Evolutionary conservation across 1,140 invertebrate genomes (phyloP), one percentile per base, ranked within the genome.

Genomic region (Ips nitidus): DNA sequence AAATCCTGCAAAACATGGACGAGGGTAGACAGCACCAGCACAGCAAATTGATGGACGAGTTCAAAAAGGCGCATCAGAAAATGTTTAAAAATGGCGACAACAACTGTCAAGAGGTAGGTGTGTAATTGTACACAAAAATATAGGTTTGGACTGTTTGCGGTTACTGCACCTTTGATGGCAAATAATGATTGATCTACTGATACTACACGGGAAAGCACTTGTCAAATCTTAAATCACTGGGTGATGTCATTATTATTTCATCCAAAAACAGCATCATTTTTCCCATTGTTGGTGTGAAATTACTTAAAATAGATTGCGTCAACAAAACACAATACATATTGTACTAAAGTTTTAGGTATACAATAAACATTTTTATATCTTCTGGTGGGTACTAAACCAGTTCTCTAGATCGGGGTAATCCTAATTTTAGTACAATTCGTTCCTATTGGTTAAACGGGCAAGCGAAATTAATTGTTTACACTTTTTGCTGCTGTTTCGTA

Each of bases 41-140:
- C 72, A 85, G 86, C 68, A 87, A 91, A 75, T 80, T 94, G 56
- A 94, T 94, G 90, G 89, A 93, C 81, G 93, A 94, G 82, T 94
- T 94, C 78, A 93, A 91, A 77, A 88, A 89, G 76, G 91, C 91
- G 1, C 92, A 94, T 80, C 85, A 87, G 71, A 91, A 90, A 82
- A 94, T 94, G 92, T 94, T 94, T 81, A 86, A 74, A 39, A 22
- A 22, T 22, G 22, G 22, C 22, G 22, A 22, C 22, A 22, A 22
- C 22, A 22, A 22, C 52, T 52, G 6, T 37, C 56, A 88, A 63
- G 81, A 81, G 71, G 74, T 77, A 60, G 81, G 81, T 45, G 69
- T 69, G 41, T 7, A 6, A 3, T 22, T 22, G 22, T 22, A 22
- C 22, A 22, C 22, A 0, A 22, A 22, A 22, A 22, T 22, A 0